Evolutionary conservation across 2,888 invertebrate genomes (phyloP).

Genomic region (Drosophila paracracens): DNA sequence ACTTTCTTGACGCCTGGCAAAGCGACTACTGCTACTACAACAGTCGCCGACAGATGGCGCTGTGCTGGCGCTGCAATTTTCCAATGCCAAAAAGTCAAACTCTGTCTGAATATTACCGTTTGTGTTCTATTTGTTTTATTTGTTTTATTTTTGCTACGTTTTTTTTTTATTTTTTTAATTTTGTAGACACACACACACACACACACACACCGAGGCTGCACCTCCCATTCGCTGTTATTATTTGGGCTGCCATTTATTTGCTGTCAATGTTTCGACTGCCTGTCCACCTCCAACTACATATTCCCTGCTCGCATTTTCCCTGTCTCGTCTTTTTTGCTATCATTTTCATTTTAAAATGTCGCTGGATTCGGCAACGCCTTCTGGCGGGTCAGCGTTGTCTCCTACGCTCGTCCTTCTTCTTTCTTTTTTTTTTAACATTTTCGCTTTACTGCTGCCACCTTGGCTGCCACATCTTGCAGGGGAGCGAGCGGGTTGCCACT

Average conservation of each 20-base stretch:
- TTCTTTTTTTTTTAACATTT: no score
- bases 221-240: constrained; percentile 82
- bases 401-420: constrained; percentile 45
- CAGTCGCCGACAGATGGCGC: constrained; percentile 50
- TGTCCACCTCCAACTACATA: constrained; percentile 27
- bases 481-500: constrained; percentile 23
- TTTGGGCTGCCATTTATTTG: constrained; percentile 82
- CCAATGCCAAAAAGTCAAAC: constrained; percentile 33
- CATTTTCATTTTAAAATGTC: constrained; percentile 82
- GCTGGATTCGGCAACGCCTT: constrained; percentile 59
- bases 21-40: constrained; percentile 16
- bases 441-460: constrained; percentile 11
- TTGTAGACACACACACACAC: constrained; percentile 12
- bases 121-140: constrained; percentile 4
- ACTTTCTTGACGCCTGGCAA: constrained; percentile 40
- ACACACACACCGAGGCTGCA: constrained; percentile 23
- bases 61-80: constrained; percentile 20
- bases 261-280: constrained; percentile 78
- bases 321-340: constrained; percentile 47
- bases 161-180: constrained; percentile 23
- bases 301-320: constrained; percentile 9
- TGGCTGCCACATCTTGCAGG: constrained; percentile 35
- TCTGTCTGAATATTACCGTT: constrained; percentile 37
- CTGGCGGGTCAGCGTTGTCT: constrained; percentile 60
- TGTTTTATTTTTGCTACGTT: not conserved